A percentile compares a stretch with the other conserved stretches of the same genome.
Conservation (phyloP, 1,140 invertebrate genomes). For the Aphaenogaster rudis region DNA sequence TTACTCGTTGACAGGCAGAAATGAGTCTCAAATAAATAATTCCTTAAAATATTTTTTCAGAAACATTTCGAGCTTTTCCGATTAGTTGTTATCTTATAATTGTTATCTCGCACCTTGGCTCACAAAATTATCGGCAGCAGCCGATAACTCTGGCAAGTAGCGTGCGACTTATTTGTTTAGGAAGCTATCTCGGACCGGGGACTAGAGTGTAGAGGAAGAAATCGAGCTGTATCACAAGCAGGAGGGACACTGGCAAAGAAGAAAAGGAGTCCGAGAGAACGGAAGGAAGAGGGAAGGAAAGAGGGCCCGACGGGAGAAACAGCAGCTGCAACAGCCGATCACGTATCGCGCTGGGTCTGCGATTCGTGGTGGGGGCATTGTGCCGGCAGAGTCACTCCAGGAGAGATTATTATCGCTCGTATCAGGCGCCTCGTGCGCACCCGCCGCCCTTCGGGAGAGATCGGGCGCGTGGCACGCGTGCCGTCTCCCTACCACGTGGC, state of each 20-base stretch:
- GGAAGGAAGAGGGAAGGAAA: slow-evolving; percentile 79
- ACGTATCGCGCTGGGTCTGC: slow-evolving; percentile 80
- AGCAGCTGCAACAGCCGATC: slow-evolving; percentile 86
- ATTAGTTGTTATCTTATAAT: background rate
- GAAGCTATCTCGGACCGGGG: slow-evolving; percentile 52
- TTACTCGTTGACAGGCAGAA: background rate
- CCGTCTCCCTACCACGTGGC: slow-evolving; percentile 72
- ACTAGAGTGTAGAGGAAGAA: background rate
- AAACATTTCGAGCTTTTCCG: background rate
- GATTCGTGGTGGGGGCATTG: slow-evolving; percentile 72
- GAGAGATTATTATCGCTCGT: slow-evolving; percentile 83
- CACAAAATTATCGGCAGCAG: slow-evolving; percentile 2
- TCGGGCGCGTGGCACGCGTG: slow-evolving; percentile 85
- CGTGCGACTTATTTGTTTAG: slow-evolving; percentile 68
- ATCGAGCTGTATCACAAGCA: background rate
- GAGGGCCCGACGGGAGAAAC: slow-evolving; percentile 80
- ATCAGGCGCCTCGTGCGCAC: slow-evolving; percentile 69
- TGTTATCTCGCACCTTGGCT: background rate
- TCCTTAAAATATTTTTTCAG: too few relatives aligned
- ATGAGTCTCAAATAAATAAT: background rate
- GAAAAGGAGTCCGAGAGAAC: slow-evolving; percentile 68
- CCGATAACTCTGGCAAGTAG: slow-evolving; percentile 2
- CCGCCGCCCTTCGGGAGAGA: slow-evolving; percentile 74
- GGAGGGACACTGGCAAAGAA: slow-evolving; percentile 9
- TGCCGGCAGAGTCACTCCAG: slow-evolving; percentile 81